Base-by-base conservation (phyloP, 2,888 invertebrate genomes). In the Saturnia pavonia region DNA sequence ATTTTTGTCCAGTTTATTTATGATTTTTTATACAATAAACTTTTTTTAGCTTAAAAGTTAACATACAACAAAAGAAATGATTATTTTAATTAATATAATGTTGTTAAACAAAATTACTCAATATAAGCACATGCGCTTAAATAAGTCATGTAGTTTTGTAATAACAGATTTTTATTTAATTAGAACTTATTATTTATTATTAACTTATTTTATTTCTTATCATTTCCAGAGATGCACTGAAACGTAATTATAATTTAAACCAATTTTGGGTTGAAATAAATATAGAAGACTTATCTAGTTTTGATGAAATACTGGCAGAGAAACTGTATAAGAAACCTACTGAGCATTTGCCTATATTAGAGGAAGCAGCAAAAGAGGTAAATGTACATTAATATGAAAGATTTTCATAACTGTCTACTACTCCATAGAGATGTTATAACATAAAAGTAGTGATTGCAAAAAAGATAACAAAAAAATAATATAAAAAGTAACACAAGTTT, bases 321-420 rank as follows among this genome's bases (percentile, higher is more conserved):
- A 98, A 98, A 87, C 88, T 99, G 42, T 96, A 97, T 78, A 99
- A 99, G 82, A 96, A 97, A 75, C 99, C 99, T 0, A 96, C 98
- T 0, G 99, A 99, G 86, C 97, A 98, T 91, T 91, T 99, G 71
- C 97, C 98, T 19, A 95, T 99, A 78, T 97, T 99, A 86, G 99
- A 99, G 91, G 99, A 99, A 88, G 99, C 99, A 54, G 98, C 98
- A 0, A 98, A 96, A 87, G 99, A 99, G 90, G 97, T 92, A 81
- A 72, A 54, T 22, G 9, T 54, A 51, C n/a, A 51, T 54, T 54
- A 19, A 4, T 45, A 51, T 51, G 11, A 48, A 48, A 4, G 11
- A 6, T 48, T 48, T 48, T 48, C 0, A 48, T 19, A 48, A 48
- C 14, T 48, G 19, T 19, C 19, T 45, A 42, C 8, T 42, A 9